phyloP scores from a whole-genome alignment of 2,888 invertebrate species.

The Geophilus truncorum region DNA sequence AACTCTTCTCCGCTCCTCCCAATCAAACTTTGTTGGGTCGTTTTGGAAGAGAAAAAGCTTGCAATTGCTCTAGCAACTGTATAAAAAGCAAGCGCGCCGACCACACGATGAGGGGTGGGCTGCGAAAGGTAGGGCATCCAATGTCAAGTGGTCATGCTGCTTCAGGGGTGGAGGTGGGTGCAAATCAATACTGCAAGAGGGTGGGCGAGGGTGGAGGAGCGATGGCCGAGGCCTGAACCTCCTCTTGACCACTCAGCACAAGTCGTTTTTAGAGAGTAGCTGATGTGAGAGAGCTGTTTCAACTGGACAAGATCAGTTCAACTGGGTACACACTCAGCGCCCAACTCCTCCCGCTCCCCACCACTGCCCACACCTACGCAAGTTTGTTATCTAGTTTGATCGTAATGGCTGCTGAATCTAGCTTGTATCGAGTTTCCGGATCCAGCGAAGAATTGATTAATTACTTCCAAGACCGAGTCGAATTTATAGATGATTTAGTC shows the following conservation, averaged over 20 bases:
- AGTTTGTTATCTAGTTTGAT: neutral
- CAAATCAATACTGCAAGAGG: neutral
- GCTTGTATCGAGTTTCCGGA: neutral
- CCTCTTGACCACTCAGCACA: neutral
- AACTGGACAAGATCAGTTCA: neutral
- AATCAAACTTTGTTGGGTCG: neutral
- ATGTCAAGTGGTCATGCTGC: neutral
- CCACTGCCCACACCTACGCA: neutral
- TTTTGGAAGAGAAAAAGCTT: slow-evolving; percentile 14
- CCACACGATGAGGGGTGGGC: neutral
- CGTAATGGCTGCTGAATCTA: neutral
- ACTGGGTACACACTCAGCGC: neutral
- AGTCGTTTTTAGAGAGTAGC: neutral
- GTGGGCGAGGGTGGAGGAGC: neutral
- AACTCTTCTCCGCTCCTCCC: neutral
- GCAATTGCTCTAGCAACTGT: slow-evolving; percentile 25
- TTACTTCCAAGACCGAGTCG: neutral
- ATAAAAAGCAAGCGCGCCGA: neutral
- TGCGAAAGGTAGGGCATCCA: neutral
- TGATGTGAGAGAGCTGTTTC: neutral
- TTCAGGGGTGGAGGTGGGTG: neutral
- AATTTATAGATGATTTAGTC: neutral
- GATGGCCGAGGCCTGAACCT: slow-evolving; percentile 1
- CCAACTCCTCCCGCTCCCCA: neutral
- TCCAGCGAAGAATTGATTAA: neutral